These are phyloP conservation scores for Dasypogon diadema DNA, from an alignment of 2,888 invertebrate genomes.

Conservation along the genomic window DNA sequence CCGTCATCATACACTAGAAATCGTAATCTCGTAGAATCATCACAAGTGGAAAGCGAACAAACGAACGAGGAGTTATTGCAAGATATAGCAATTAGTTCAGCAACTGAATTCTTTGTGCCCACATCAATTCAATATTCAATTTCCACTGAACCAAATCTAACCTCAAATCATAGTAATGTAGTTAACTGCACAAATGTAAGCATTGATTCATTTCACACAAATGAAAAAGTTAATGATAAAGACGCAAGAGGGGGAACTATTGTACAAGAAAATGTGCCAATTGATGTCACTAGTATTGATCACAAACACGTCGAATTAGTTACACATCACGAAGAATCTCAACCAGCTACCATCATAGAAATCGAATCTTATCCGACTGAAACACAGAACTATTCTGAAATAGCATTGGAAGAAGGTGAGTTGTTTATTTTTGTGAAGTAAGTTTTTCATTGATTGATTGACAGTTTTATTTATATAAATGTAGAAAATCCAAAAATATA, in stretches of 20 bases:
- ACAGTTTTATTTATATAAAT: no score
- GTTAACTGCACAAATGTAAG: slow-evolving; percentile 4
- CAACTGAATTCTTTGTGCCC: slow-evolving; percentile 17
- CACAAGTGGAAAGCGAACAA: neutral
- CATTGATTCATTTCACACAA: neutral
- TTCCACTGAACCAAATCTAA: slow-evolving; percentile 8
- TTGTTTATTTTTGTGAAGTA: no score
- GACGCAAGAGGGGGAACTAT: slow-evolving; percentile 1
- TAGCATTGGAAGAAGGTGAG: slow-evolving; percentile 8
- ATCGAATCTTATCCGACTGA: neutral
- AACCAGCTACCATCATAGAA: slow-evolving; percentile 6
- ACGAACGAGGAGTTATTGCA: slow-evolving; percentile 29
- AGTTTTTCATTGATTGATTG: no score
- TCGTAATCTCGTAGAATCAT: slow-evolving; percentile 50
- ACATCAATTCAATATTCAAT: slow-evolving; percentile 19
- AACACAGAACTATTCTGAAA: neutral
- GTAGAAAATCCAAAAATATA: no score
- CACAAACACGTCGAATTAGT: slow-evolving; percentile 30
- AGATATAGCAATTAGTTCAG: slow-evolving; percentile 45
- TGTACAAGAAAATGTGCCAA: slow-evolving; percentile 50
- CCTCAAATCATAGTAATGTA: slow-evolving; percentile 6
- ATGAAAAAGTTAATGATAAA: neutral
- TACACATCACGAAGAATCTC: neutral
- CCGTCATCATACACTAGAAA: slow-evolving; percentile 51
- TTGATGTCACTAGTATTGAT: neutral